These are phyloP conservation scores for Romanogobio albipinnatus DNA, from an alignment of 2,113 vertebrate genomes.

Conservation along the genomic window DNA sequence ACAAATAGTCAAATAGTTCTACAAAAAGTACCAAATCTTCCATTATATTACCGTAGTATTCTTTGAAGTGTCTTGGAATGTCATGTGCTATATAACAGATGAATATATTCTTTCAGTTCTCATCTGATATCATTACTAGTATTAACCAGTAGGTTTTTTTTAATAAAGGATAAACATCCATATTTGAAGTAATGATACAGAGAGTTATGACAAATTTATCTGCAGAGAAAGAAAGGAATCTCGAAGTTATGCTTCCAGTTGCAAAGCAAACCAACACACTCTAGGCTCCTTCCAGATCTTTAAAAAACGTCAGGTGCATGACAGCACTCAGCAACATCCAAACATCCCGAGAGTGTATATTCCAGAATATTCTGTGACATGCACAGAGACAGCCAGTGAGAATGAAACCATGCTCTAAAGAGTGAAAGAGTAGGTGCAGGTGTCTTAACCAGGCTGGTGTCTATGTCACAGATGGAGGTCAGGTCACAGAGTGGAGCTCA, in stretches of 20 bases:
- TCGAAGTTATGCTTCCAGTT: not conserved
- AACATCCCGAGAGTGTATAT: not conserved
- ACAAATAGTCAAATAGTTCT: not conserved
- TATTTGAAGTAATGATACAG: not conserved
- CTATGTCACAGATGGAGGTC: slow-evolving; percentile 46
- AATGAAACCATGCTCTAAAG: slow-evolving; percentile 13
- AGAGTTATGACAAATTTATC: not conserved
- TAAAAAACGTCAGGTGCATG: not conserved
- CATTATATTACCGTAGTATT: not conserved
- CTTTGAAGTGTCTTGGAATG: not conserved
- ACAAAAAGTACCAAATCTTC: not conserved
- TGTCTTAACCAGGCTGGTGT: slow-evolving; percentile 34
- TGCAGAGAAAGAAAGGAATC: not conserved
- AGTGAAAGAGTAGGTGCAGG: slow-evolving; percentile 37
- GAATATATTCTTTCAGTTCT: not conserved
- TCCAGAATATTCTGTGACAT: not conserved
- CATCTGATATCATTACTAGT: not conserved
- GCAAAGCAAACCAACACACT: not conserved
- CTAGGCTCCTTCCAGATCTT: not conserved
- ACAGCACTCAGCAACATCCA: slow-evolving; percentile 18
- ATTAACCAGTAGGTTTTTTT: not conserved
- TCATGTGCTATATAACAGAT: not conserved
- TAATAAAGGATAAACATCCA: not conserved
- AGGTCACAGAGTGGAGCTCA: slow-evolving; percentile 31
- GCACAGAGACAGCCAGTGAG: not conserved